phyloP scores from a whole-genome alignment of 1,140 invertebrate genomes.

The Drosophila bocqueti region DNA sequence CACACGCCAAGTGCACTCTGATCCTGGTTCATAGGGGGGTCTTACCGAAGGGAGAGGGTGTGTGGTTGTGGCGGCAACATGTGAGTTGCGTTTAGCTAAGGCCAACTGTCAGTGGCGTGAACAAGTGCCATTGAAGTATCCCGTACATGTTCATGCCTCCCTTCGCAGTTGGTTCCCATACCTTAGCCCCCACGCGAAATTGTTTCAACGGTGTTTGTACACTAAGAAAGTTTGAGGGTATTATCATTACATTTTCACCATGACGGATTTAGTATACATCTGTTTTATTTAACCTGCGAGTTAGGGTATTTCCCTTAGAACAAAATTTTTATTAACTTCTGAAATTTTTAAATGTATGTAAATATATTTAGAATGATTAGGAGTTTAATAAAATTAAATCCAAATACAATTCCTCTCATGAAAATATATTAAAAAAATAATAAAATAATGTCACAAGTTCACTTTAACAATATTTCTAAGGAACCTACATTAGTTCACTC shows the following conservation, averaged over 20 bases:
- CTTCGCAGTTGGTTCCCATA: not conserved
- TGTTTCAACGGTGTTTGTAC: constrained; percentile 33
- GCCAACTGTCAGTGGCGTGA: constrained; percentile 64
- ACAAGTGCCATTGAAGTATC: constrained; percentile 59
- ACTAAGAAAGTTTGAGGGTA: not conserved
- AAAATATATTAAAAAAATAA: not conserved
- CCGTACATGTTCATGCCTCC: constrained; percentile 19
- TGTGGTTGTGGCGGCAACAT: constrained; percentile 37
- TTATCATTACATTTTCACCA: too few species aligned
- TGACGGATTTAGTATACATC: not conserved
- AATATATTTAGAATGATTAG: not conserved
- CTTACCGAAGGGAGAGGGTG: constrained; percentile 1
- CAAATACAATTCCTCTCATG: not conserved
- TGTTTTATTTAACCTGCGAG: not conserved
- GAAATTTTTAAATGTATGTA: not conserved
- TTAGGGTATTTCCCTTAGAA: not conserved
- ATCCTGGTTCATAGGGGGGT: constrained; percentile 2
- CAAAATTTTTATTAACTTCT: not conserved
- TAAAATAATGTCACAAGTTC: not conserved
- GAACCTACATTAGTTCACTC: not conserved
- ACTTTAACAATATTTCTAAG: not conserved
- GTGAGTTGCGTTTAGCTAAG: constrained; percentile 51
- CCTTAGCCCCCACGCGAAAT: constrained; percentile 30
- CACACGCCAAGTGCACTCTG: constrained; percentile 69
- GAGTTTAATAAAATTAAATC: not conserved